These are phyloP conservation scores for Desmodus rotundus DNA, from an alignment of 2,113 vertebrate genomes.

Conservation along the genomic window DNA sequence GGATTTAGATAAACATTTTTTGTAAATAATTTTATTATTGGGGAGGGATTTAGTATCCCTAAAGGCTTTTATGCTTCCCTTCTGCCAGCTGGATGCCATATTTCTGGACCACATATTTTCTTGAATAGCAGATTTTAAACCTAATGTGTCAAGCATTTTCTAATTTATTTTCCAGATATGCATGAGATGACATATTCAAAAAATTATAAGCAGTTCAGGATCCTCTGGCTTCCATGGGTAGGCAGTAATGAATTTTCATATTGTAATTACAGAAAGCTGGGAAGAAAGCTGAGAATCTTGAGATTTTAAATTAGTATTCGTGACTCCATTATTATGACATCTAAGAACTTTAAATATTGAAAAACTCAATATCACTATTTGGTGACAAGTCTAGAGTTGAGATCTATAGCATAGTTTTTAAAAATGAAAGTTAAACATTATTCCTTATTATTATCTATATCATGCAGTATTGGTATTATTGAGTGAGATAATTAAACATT, in stretches of 20 bases:
- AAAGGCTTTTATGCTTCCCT: slow-evolving; percentile 27
- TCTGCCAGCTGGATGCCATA: slow-evolving; percentile 40
- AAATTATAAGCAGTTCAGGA: slow-evolving; percentile 58
- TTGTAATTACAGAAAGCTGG: slow-evolving; percentile 40
- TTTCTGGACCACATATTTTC: slow-evolving; percentile 43
- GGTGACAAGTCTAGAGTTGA: slow-evolving; percentile 39
- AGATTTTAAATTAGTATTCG: background rate
- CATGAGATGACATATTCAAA: background rate
- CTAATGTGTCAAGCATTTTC: slow-evolving; percentile 28
- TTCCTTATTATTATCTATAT: background rate
- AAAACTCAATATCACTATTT: slow-evolving; percentile 53
- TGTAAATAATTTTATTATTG: slow-evolving; percentile 2
- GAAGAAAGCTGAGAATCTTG: slow-evolving; percentile 53
- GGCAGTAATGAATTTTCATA: background rate
- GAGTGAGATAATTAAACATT: slow-evolving; percentile 1
- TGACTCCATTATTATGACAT: slow-evolving; percentile 45
- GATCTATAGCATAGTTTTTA: background rate
- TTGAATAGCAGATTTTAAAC: slow-evolving; percentile 46
- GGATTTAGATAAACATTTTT: slow-evolving; percentile 24
- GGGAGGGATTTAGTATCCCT: slow-evolving; percentile 26
- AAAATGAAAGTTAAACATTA: background rate
- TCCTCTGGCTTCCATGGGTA: background rate
- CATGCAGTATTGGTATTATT: background rate
- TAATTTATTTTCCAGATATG: slow-evolving; percentile 40
- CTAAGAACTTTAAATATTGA: slow-evolving; percentile 58